Evolutionary conservation across 2,113 vertebrate genomes (phyloP).

Genomic region (Steatornis caripensis): DNA sequence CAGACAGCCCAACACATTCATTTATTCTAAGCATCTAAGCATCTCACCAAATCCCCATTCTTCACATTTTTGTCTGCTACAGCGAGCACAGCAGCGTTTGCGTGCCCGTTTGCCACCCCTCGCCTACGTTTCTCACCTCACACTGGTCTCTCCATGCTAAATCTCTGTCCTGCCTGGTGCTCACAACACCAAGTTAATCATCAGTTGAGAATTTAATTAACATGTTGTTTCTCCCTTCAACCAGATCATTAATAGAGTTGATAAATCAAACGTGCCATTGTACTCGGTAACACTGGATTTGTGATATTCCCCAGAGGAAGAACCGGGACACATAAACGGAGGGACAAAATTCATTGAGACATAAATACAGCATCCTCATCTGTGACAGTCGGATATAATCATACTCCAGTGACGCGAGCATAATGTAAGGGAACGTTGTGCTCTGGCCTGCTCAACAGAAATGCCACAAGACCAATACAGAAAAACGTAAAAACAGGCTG

Average conservation of each 20-base stretch:
- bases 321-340: neutral
- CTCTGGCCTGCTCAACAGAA: neutral
- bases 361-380: neutral
- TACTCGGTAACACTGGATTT: neutral
- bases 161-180: neutral
- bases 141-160: neutral
- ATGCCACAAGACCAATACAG: neutral
- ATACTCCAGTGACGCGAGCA: neutral
- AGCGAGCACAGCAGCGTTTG: accelerated
- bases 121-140: neutral
- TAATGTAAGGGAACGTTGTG: neutral
- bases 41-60: neutral
- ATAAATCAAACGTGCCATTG: neutral
- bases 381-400: neutral
- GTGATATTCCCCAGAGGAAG: neutral
- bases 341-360: neutral
- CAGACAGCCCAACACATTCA: neutral
- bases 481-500: neutral
- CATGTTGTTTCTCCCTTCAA: neutral
- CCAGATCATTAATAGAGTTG: neutral
- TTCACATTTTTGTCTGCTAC: neutral
- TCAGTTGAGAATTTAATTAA: neutral
- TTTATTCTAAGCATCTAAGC: neutral
- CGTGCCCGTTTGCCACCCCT: neutral
- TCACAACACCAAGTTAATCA: neutral